These are phyloP conservation scores for Acrocephalus scirpaceus DNA, from an alignment of 2,797 vertebrate species.

Conservation along the genomic window DNA sequence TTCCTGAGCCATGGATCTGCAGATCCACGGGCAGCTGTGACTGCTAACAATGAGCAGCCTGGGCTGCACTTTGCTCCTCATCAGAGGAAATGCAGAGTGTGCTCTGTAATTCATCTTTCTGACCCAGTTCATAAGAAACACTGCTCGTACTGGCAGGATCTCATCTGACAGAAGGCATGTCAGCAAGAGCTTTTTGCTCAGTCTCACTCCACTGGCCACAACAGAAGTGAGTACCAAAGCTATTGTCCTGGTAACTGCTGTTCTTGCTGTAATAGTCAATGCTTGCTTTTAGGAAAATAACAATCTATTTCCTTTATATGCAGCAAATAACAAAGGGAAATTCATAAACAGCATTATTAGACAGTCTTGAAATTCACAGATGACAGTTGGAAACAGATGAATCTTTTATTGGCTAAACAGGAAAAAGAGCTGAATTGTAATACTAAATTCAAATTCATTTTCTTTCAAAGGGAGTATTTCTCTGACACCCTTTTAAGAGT, in stretches of 20 bases:
- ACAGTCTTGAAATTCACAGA: background rate
- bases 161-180: slow-evolving; percentile 35
- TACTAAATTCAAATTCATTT: background rate
- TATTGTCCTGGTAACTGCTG: background rate
- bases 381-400: background rate
- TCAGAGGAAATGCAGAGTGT: background rate
- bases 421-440: background rate
- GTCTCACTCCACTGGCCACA: slow-evolving; percentile 29
- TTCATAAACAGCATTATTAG: background rate
- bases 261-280: background rate
- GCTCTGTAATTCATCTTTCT: slow-evolving; percentile 22
- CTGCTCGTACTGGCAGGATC: background rate
- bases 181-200: slow-evolving; percentile 37
- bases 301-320: background rate
- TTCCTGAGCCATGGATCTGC: background rate
- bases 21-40: background rate
- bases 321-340: background rate
- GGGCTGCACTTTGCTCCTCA: background rate
- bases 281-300: background rate
- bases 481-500: background rate
- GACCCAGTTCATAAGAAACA: background rate
- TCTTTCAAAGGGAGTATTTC: background rate
- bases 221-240: background rate
- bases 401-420: background rate
- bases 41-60: background rate